These are phyloP conservation scores for Actinostola sp. DNA, from an alignment of 92 coral and sea anemone species.

Conservation along the genomic window DNA sequence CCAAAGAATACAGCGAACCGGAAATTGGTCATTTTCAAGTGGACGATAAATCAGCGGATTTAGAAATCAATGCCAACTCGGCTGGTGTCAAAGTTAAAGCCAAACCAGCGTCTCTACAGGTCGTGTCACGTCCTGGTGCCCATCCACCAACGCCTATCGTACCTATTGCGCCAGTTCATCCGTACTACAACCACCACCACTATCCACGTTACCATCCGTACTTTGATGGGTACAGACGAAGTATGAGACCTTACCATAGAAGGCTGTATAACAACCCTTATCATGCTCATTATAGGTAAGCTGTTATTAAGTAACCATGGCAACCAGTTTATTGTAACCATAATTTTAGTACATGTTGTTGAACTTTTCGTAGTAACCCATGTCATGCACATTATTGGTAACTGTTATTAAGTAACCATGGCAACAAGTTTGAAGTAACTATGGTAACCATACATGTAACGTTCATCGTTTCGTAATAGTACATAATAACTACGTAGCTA, in stretches of 20 bases:
- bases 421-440: neutral
- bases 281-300: constrained; percentile 48
- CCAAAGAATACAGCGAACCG: constrained; percentile 47
- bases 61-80: constrained; percentile 98
- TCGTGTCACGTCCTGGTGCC: constrained; percentile 96
- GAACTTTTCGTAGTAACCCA: no score
- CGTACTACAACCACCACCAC: constrained; percentile 57
- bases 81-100: constrained; percentile 98
- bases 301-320: neutral
- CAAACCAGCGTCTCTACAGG: constrained; percentile 99
- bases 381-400: no score
- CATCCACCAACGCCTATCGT: constrained; percentile 70
- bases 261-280: constrained; percentile 41
- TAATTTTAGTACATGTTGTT: no score
- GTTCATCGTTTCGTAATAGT: no score
- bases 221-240: constrained; percentile 76
- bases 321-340: no score
- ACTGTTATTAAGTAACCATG: neutral
- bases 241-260: constrained; percentile 56
- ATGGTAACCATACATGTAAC: no score
- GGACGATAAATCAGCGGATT: constrained; percentile 96
- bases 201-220: constrained; percentile 70
- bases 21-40: constrained; percentile 96
- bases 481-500: no score
- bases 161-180: constrained; percentile 65